Evolutionary conservation across 1,140 invertebrate species (phyloP).

Genomic region (Pogonus chalceus): DNA sequence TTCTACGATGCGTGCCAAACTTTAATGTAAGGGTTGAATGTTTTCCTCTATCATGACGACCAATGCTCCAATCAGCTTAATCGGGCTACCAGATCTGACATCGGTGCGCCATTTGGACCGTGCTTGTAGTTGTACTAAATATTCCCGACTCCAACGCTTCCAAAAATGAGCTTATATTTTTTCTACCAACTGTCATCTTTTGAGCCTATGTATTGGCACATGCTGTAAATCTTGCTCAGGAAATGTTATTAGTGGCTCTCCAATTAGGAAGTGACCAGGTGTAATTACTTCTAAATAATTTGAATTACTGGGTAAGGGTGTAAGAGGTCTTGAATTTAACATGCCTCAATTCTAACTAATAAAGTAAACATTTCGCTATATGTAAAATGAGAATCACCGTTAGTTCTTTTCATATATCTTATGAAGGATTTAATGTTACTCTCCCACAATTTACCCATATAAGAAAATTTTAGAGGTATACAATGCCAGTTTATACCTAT

Average conservation of each 20-base stretch:
- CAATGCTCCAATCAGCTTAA: too few relatives aligned
- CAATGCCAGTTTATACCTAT: conserved; percentile 34
- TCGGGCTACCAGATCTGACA: not conserved
- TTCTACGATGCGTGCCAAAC: conserved; percentile 17
- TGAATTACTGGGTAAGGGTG: conserved; percentile 20
- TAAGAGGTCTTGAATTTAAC: conserved; percentile 25
- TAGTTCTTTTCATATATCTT: conserved; percentile 24
- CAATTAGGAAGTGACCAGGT: conserved; percentile 32
- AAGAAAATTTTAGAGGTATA: conserved; percentile 32
- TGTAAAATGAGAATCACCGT: conserved; percentile 18
- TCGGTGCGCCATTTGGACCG: conserved; percentile 18
- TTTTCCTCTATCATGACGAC: conserved; percentile 22
- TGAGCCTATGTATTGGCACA: conserved; percentile 7
- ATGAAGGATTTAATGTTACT: conserved; percentile 32
- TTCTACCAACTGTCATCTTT: conserved; percentile 20
- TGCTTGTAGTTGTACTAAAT: conserved; percentile 16
- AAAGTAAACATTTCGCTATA: conserved; percentile 20
- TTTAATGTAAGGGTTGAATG: conserved; percentile 21
- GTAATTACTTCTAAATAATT: conserved; percentile 22
- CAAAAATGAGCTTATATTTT: conserved; percentile 16
- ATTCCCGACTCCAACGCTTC: too few relatives aligned
- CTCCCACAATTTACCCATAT: conserved; percentile 39
- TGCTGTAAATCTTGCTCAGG: conserved; percentile 14
- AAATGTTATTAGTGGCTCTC: conserved; percentile 20
- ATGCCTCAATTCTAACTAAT: conserved; percentile 19